Percentiles rank a stretch among this genome's conserved stretches.
Evolutionary conservation across 53 echinoderm and acorn worm genomes (phyloP).

Genomic region (Antedon mediterranea): DNA sequence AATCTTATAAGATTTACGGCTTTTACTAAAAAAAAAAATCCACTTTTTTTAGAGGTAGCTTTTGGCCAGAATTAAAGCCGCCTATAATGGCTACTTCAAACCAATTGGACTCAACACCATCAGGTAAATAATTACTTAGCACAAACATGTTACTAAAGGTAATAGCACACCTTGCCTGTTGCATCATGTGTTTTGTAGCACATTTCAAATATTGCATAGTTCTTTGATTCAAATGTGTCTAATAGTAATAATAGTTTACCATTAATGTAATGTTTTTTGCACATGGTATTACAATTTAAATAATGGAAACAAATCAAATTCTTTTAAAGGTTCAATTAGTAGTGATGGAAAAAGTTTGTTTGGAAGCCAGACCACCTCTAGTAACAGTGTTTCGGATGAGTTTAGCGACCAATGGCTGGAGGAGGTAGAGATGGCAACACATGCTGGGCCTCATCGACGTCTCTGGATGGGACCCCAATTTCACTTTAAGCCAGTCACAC

Average conservation of each 20-base stretch:
- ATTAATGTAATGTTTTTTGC: too few relatives aligned
- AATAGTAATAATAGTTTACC: too few relatives aligned
- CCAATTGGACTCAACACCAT: background rate
- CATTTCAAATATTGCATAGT: too few relatives aligned
- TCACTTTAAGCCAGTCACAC: conserved; percentile 78
- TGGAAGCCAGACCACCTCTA: conserved; percentile 43
- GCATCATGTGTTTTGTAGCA: too few relatives aligned
- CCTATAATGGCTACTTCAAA: conserved; percentile 18
- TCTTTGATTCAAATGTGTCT: too few relatives aligned
- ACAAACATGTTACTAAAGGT: too few relatives aligned
- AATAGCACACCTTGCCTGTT: too few relatives aligned
- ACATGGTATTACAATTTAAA: too few relatives aligned
- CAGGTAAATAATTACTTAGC: background rate
- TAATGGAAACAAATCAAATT: too few relatives aligned
- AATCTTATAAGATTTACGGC: too few relatives aligned
- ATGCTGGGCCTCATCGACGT: conserved; percentile 90
- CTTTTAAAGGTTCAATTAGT: background rate
- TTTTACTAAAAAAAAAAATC: too few relatives aligned
- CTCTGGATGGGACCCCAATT: conserved; percentile 99
- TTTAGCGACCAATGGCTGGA: conserved; percentile 89
- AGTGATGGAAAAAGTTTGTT: conserved; percentile 12
- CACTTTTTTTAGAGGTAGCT: conserved; percentile 36
- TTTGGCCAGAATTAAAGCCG: conserved; percentile 44
- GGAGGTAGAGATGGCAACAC: conserved; percentile 94
- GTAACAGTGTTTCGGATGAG: conserved; percentile 53